These are phyloP conservation scores for Eptesicus fuscus DNA, from an alignment of 2,113 vertebrate genomes.

Conservation along the genomic window DNA sequence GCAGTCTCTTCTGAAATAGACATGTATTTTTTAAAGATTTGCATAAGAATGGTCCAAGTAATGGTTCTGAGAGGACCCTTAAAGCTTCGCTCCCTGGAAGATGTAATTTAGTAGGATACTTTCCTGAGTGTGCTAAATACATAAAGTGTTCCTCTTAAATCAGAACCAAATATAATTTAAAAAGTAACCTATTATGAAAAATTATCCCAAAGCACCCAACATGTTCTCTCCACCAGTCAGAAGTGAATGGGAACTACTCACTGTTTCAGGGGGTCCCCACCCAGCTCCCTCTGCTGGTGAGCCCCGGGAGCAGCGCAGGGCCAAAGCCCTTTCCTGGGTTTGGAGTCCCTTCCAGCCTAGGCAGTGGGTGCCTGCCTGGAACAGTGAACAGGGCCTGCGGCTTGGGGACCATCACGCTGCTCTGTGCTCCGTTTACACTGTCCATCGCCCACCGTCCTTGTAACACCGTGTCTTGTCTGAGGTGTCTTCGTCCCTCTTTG, in stretches of 20 bases:
- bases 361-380: background rate
- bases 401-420: background rate
- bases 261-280: fast-evolving
- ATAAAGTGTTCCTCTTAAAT: background rate
- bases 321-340: background rate
- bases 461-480: conserved; percentile 24
- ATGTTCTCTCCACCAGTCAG: background rate
- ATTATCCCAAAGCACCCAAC: background rate
- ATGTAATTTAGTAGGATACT: background rate
- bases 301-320: fast-evolving
- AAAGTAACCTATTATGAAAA: background rate
- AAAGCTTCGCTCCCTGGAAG: background rate
- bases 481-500: background rate
- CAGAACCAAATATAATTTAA: background rate
- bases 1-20: conserved; percentile 2
- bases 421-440: conserved; percentile 18
- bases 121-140: background rate
- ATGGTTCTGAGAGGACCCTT: background rate
- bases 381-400: background rate
- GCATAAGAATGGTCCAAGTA: conserved; percentile 21
- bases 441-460: conserved; percentile 11
- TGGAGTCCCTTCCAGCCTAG: background rate
- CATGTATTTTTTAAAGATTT: conserved; percentile 31
- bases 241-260: background rate
- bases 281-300: background rate